Evolutionary conservation across 92 coral and sea anemone species (phyloP).

Genomic region (Hydrozoanthus gracilis): DNA sequence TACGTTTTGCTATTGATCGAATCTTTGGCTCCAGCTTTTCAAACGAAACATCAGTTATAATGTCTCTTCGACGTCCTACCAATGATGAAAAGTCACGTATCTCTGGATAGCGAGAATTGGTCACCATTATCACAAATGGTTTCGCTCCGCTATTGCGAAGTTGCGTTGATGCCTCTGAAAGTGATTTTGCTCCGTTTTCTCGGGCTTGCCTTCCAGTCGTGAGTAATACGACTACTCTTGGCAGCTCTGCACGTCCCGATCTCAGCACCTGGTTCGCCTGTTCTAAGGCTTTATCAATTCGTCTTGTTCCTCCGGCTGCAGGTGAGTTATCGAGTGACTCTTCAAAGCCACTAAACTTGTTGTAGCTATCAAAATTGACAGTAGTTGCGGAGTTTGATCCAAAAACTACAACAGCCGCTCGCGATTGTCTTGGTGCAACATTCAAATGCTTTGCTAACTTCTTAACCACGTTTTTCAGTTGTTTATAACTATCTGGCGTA

Average conservation of each 20-base stretch:
- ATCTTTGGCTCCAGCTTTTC: constrained; percentile 23
- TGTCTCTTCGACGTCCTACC: constrained; percentile 30
- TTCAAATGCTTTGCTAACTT: constrained; percentile 65
- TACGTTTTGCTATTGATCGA: constrained; percentile 34
- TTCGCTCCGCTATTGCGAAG: constrained; percentile 3
- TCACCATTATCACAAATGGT: constrained; percentile 27
- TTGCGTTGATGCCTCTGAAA: not conserved
- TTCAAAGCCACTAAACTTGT: constrained; percentile 54
- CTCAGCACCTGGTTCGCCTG: constrained; percentile 24
- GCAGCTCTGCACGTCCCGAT: constrained; percentile 7
- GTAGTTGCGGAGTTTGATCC: constrained; percentile 52
- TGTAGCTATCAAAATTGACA: constrained; percentile 58
- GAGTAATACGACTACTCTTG: constrained; percentile 19
- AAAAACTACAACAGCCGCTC: constrained; percentile 61
- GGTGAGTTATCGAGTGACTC: constrained; percentile 54
- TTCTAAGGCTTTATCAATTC: constrained; percentile 64
- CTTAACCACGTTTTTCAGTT: constrained; percentile 57
- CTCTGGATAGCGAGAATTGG: constrained; percentile 19
- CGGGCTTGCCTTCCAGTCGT: constrained; percentile 37
- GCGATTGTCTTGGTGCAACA: constrained; percentile 68
- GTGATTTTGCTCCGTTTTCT: constrained; percentile 38
- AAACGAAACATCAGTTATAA: constrained; percentile 16
- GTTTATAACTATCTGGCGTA: constrained; percentile 50
- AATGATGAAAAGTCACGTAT: constrained; percentile 28
- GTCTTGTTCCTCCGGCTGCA: constrained; percentile 50